A percentile compares a stretch with the other conserved stretches of the same genome.
These are phyloP conservation scores for Epizoanthus scotinus DNA, from an alignment of 92 coral and sea anemone genomes.

Conservation along the genomic window DNA sequence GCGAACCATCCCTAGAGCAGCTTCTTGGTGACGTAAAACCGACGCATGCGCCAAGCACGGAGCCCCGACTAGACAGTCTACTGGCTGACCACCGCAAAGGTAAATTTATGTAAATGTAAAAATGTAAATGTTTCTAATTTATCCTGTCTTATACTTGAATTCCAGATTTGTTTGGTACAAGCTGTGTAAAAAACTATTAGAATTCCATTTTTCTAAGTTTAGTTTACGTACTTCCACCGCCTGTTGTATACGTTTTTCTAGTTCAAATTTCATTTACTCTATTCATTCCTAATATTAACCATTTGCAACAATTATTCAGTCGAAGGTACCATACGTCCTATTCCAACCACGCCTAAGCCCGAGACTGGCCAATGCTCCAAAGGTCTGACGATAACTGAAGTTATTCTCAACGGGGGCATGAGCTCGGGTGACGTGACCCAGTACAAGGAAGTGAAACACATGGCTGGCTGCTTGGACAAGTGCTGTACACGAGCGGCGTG, in stretches of 20 bases:
- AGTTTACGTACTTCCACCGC: neutral
- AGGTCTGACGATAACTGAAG: slow-evolving; percentile 79
- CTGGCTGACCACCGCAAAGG: slow-evolving; percentile 44
- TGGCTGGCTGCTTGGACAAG: slow-evolving; percentile 73
- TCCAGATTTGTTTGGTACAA: too few relatives aligned
- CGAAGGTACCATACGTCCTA: neutral
- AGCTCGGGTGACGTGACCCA: slow-evolving; percentile 94
- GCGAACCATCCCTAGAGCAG: slow-evolving; percentile 73
- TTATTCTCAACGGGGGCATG: slow-evolving; percentile 91
- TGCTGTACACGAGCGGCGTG: slow-evolving; percentile 74
- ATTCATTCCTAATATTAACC: neutral
- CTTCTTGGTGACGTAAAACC: slow-evolving; percentile 78
- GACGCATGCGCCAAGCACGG: slow-evolving; percentile 66
- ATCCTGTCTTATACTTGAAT: neutral
- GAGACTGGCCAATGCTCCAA: slow-evolving; percentile 56
- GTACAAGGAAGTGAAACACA: slow-evolving; percentile 62
- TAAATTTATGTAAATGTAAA: neutral
- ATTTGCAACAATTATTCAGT: neutral
- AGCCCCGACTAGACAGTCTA: slow-evolving; percentile 49
- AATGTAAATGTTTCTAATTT: neutral
- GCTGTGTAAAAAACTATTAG: too few relatives aligned
- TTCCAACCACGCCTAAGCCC: slow-evolving; percentile 43
- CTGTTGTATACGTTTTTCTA: neutral
- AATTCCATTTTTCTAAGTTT: too few relatives aligned
- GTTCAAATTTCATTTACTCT: too few relatives aligned